These are phyloP conservation scores for Trachelus troglodyta DNA, from an alignment of 2,888 invertebrate genomes.

Conservation along the genomic window DNA sequence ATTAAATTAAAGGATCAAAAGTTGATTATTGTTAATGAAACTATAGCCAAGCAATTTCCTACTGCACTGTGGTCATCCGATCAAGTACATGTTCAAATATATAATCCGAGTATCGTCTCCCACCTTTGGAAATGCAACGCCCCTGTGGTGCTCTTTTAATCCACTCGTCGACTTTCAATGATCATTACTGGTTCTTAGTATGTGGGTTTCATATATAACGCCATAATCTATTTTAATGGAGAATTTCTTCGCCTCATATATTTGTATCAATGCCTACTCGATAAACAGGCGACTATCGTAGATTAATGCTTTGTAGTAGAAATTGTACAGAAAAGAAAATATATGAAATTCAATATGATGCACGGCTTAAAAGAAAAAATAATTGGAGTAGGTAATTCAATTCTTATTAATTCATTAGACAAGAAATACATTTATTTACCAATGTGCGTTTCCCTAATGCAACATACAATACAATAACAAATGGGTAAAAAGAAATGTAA, in stretches of 20 bases:
- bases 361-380: background rate
- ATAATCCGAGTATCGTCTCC: conserved; percentile 36
- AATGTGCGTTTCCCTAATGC: background rate
- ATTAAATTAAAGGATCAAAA: background rate
- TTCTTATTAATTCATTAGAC: background rate
- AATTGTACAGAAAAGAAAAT: background rate
- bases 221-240: background rate
- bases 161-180: background rate
- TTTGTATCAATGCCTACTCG: background rate
- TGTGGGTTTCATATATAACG: background rate
- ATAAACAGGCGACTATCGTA: background rate
- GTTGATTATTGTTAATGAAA: conserved; percentile 2
- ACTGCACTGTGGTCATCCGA: conserved; percentile 37
- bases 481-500: background rate
- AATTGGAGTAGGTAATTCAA: background rate
- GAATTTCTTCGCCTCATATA: background rate
- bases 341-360: background rate
- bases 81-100: conserved; percentile 46
- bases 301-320: background rate
- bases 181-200: background rate
- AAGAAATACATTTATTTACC: background rate
- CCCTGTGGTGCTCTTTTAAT: background rate
- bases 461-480: background rate
- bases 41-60: conserved; percentile 1
- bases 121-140: conserved; percentile 27